Conservation (phyloP, 2,888 invertebrate genomes). For the Pheosia tremula region DNA sequence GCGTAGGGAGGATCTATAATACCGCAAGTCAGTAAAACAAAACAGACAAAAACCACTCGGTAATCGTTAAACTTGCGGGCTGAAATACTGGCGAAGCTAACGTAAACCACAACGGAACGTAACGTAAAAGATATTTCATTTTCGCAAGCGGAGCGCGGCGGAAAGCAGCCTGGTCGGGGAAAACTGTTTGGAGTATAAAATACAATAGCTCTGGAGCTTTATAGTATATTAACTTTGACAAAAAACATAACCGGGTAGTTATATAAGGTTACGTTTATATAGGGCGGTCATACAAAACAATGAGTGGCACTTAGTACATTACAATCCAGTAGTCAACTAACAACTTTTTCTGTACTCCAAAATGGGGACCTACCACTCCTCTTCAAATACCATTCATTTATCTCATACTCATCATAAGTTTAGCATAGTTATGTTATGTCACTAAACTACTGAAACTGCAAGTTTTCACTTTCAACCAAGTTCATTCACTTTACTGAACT, state of each 20-base stretch:
- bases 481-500: conserved; percentile 13
- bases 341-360: too few species aligned
- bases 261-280: too few species aligned
- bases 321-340: too few species aligned
- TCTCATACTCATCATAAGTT: too few species aligned
- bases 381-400: too few species aligned
- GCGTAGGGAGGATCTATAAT: conserved; percentile 44
- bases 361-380: too few species aligned
- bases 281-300: too few species aligned
- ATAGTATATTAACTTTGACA: conserved; percentile 14
- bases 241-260: conserved; percentile 24
- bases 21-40: conserved; percentile 48
- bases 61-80: conserved; percentile 46
- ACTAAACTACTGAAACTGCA: too few species aligned
- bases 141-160: conserved; percentile 36
- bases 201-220: conserved; percentile 20
- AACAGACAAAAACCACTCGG: conserved; percentile 45
- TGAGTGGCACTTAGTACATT: too few species aligned
- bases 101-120: conserved; percentile 46
- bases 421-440: too few species aligned
- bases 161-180: conserved; percentile 32
- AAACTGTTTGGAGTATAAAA: conserved; percentile 32
- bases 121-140: conserved; percentile 46
- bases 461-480: too few species aligned
- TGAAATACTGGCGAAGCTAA: conserved; percentile 39